Evolutionary conservation across 2,113 vertebrate genomes (phyloP).

Genomic region (Willisornis vidua): DNA sequence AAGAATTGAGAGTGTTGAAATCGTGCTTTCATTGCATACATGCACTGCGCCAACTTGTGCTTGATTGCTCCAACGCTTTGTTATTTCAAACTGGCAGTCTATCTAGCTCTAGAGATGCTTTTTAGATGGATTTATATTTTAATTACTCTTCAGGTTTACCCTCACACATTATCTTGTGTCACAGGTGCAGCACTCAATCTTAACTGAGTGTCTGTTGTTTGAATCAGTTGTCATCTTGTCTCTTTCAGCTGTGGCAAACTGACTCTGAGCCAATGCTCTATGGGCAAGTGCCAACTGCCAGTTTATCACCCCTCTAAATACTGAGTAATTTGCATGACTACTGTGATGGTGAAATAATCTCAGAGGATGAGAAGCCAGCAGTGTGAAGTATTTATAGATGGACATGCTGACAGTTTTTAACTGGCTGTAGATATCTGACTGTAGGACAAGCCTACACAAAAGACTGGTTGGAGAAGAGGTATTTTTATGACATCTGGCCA

Average conservation of each 20-base stretch:
- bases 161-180: neutral
- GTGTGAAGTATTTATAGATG: neutral
- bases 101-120: neutral
- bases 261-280: neutral
- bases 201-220: neutral
- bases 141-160: conserved; percentile 28
- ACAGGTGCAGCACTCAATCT: neutral
- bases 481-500: neutral
- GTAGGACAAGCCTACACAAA: neutral
- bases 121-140: conserved; percentile 31
- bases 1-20: neutral
- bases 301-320: neutral
- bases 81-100: neutral
- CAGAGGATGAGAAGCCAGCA: neutral
- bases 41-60: neutral
- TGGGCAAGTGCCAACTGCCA: neutral
- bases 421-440: neutral
- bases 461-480: neutral
- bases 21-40: neutral
- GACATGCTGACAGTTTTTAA: neutral
- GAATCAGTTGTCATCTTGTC: neutral
- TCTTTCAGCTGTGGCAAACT: neutral
- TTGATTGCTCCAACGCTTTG: neutral
- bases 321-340: neutral
- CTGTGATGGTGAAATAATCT: neutral